Base-by-base conservation (phyloP, 2,888 invertebrate genomes). In the Portevinia maculata region DNA sequence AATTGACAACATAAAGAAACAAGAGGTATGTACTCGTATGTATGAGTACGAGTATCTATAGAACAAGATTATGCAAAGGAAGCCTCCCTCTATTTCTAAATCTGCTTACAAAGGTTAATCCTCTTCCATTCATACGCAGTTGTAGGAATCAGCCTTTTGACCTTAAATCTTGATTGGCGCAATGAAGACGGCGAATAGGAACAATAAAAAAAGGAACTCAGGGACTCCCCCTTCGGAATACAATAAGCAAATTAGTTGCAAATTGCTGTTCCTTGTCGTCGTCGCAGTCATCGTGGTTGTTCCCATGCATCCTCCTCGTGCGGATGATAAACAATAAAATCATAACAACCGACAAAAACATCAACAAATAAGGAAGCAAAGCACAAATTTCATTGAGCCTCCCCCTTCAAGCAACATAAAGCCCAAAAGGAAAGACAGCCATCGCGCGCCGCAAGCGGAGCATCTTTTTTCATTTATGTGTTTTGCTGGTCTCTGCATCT, bases 311-410 rank as follows among this genome's bases (percentile, higher is more conserved):
- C 73, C 52, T 73, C 55, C 19, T 39, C 46, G 15, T 28, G 17
- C 52, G 19, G 15, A 70, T 70, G 55, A 71, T 57, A 57, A 64
- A 70, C 81, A 83, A 76, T 71, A 76, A 83, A 71, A 76, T 76
- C 76, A 76, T 83, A 78, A 71, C 59, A 79, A 52, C 64, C 37
- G 62, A 52, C 65, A 65, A 79, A 55, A 79, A 62, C 81, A 83
- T 71, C 81, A 83, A 83, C 83, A 83, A 78, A 83, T 83, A 73
- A 83, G 83, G 83, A 83, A 83, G 78, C 83, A 78, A 78, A 83
- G 9, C 65, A 67, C 44, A 67, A 62, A 55, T 78, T 19, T 65
- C 62, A 83, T 78, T 62, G 67, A 73, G 62, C 67, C 83, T 73
- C 78, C 83, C 83, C 78, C 83, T 73, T 69, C 76, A 78, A 64